Evolutionary conservation across 2,113 vertebrate species (phyloP).

Genomic region (Thalassoma bifasciatum): DNA sequence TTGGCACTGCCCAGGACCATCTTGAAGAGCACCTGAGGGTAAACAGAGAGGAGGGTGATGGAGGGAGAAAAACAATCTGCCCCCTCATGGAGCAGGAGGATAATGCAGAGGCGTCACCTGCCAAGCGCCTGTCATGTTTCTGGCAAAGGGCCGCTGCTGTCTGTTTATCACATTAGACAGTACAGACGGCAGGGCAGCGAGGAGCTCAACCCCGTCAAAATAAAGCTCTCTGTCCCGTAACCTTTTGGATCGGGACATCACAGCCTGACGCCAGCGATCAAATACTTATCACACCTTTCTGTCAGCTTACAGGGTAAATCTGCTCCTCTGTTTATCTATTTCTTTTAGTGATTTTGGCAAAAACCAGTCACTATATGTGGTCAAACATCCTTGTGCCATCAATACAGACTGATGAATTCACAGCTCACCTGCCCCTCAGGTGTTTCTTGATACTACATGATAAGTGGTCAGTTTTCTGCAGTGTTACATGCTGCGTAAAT

Average conservation of each 20-base stretch:
- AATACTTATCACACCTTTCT: constrained; percentile 17
- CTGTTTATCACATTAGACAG: constrained; percentile 66
- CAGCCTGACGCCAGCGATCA: constrained; percentile 19
- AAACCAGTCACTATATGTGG: too few relatives aligned
- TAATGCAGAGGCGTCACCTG: constrained; percentile 31
- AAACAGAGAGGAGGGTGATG: constrained; percentile 7
- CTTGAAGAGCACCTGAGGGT: constrained; percentile 94
- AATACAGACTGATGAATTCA: too few relatives aligned
- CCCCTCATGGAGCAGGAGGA: constrained; percentile 33
- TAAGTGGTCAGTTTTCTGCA: too few relatives aligned
- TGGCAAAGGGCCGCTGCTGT: constrained; percentile 44
- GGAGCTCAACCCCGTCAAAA: constrained; percentile 49
- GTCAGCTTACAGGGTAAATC: constrained; percentile 49
- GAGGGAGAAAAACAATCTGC: constrained; percentile 20
- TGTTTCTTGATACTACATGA: too few relatives aligned
- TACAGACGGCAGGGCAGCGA: constrained; percentile 47
- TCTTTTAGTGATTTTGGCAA: too few relatives aligned
- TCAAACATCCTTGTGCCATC: too few relatives aligned
- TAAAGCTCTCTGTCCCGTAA: constrained; percentile 35
- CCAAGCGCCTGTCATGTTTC: constrained; percentile 46
- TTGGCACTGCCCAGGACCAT: constrained; percentile 96
- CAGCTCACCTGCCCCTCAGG: too few relatives aligned
- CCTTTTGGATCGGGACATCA: constrained; percentile 40
- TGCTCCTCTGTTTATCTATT: too few relatives aligned
- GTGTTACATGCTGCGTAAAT: too few relatives aligned